Conservation (phyloP, 2,113 vertebrate genomes). For the Triplophysa tibetana region DNA sequence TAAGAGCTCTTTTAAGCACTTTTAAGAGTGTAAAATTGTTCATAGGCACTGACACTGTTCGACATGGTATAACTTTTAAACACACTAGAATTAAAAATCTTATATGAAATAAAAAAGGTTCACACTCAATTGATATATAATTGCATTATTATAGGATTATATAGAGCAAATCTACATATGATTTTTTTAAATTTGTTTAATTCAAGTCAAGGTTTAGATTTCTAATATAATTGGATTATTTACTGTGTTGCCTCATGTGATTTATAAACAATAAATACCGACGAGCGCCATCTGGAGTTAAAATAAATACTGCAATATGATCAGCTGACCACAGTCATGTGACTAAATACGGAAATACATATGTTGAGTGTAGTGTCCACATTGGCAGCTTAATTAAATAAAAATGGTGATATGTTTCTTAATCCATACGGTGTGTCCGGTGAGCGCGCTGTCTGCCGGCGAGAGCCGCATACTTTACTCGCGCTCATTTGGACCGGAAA, state of each 20-base stretch:
- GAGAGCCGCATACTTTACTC: slow-evolving; percentile 71
- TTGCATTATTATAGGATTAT: neutral
- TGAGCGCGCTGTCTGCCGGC: slow-evolving; percentile 62
- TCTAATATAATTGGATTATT: neutral
- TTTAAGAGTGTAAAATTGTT: no score
- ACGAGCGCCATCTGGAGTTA: slow-evolving; percentile 29
- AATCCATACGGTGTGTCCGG: slow-evolving; percentile 72
- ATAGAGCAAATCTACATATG: neutral
- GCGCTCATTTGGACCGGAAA: slow-evolving; percentile 69
- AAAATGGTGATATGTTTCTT: slow-evolving; percentile 73
- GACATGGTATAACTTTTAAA: no score
- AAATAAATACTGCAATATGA: neutral
- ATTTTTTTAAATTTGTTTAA: no score
- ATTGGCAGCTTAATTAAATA: neutral
- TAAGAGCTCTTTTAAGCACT: no score
- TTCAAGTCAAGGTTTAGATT: neutral
- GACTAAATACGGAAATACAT: slow-evolving; percentile 31
- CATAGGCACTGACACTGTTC: no score
- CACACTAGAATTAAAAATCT: no score
- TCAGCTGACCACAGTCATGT: slow-evolving; percentile 34
- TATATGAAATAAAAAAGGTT: no score
- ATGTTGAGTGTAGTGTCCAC: neutral
- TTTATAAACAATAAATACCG: neutral
- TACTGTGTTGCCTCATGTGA: neutral
- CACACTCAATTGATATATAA: no score